A percentile compares a stretch with the other conserved stretches of the same genome.
Evolutionary conservation across 1,140 invertebrate species (phyloP).

Genomic region (Drosophila dunni): DNA sequence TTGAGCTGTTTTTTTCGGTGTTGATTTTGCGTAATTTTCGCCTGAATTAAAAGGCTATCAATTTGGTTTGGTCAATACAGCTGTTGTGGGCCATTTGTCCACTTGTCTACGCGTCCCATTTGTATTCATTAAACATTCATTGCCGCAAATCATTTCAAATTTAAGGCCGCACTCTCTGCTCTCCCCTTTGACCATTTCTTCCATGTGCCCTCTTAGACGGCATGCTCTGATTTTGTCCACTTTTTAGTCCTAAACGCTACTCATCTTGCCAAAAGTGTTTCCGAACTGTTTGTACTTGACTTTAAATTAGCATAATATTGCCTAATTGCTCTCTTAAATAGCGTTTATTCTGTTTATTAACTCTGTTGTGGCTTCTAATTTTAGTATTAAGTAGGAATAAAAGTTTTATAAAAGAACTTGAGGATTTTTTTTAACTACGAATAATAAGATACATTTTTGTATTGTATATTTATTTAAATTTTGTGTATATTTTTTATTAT

Average conservation of each 20-base stretch:
- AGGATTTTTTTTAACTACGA: too few relatives aligned
- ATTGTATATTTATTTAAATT: too few relatives aligned
- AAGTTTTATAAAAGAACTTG: too few relatives aligned
- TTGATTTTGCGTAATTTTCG: constrained; percentile 80
- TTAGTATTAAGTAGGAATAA: too few relatives aligned
- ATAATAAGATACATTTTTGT: too few relatives aligned
- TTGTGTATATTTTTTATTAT: too few relatives aligned
- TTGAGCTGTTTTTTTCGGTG: constrained; percentile 44
- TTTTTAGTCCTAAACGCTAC: not conserved
- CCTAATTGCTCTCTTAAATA: too few relatives aligned
- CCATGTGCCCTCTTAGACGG: not conserved
- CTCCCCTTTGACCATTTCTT: not conserved
- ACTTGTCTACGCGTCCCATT: constrained; percentile 37
- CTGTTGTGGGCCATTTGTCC: constrained; percentile 52
- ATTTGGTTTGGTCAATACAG: constrained; percentile 24
- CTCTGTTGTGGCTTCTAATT: too few relatives aligned
- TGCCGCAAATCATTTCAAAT: constrained; percentile 65
- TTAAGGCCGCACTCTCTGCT: not conserved
- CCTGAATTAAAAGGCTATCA: constrained; percentile 78
- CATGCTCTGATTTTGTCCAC: not conserved
- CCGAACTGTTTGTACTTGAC: too few relatives aligned
- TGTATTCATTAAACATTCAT: constrained; percentile 77
- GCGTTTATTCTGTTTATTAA: too few relatives aligned
- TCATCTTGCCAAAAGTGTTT: not conserved
- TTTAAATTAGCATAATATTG: too few relatives aligned